Conservation (phyloP, 1,140 invertebrate genomes). For the Heterodera schachtii region DNA sequence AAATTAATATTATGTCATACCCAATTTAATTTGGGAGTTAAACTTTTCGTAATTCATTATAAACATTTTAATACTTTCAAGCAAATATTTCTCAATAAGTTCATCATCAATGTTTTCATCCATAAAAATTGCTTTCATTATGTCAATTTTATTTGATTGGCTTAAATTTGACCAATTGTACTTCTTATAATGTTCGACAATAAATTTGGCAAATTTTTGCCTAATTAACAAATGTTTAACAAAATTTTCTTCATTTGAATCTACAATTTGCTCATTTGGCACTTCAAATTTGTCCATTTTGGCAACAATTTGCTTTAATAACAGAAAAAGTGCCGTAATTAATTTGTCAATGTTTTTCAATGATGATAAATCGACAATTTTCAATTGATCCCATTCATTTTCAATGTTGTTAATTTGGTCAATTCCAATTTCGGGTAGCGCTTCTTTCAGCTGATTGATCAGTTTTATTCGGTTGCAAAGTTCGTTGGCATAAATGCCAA, state of each 20-base stretch:
- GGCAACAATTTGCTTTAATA: background rate
- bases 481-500: constrained; percentile 5
- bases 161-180: background rate
- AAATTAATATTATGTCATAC: too few relatives aligned
- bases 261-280: background rate
- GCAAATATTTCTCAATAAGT: background rate
- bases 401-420: background rate
- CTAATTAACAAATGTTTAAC: background rate
- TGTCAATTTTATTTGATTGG: background rate
- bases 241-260: background rate
- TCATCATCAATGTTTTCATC: background rate
- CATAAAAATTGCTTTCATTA: background rate
- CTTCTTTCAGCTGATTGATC: background rate
- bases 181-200: background rate
- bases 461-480: background rate
- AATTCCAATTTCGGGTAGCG: background rate
- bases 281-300: background rate
- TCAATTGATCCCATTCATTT: background rate
- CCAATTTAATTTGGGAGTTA: too few relatives aligned
- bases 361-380: background rate
- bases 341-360: background rate
- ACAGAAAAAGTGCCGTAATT: background rate
- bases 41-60: too few relatives aligned
- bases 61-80: too few relatives aligned
- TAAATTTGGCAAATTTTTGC: background rate